Base-by-base conservation (phyloP, 2,888 invertebrate species). In the Tridacna gigas region DNA sequence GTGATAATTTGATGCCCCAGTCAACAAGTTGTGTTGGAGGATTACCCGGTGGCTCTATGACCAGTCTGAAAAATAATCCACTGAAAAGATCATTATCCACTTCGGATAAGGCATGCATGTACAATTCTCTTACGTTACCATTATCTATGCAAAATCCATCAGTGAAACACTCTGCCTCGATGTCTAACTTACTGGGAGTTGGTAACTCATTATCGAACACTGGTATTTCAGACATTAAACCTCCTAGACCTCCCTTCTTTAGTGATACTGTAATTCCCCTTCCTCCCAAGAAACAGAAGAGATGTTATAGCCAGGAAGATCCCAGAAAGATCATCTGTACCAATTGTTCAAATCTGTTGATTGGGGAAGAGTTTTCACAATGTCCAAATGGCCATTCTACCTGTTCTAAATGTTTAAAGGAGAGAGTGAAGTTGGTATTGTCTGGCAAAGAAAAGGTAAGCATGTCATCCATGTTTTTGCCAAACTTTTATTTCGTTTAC, bases 391-490 rank as follows among this genome's bases (percentile, higher is more conserved):
- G 92, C 2, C 93, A 93, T 86, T 84, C 87, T 12, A 90, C 91
- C 25, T 93, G 93, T 83, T 89, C 89, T 7, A 84, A 82, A 28
- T 93, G 93, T 86, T 88, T 93, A 61, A 91, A 93, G 82, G 90
- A 89, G 73, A 89, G 91, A 73, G 94, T 92, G 18, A 93, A 93
- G 80, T 88, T 89, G 26, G 90, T 94, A 25, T 89, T 94, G 20
- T 91, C 93, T 11, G 90, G 92, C 63, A 90, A 91, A 85, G 90
- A 91, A 80, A 91, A 90, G 88, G 91, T 90, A 56, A 26, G 74
- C 73, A 74, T n/a, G 60, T 7, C 47, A 22, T 45, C 37, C 7
- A 37, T 37, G 37, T 37, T 4, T 37, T 37, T 37, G 7, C 37
- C 37, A n/a, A n/a, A n/a, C n/a, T n/a, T n/a, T 37, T 2, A 37